Evolutionary conservation across 2,113 vertebrate species (phyloP), one percentile per base, ranked within the genome.

Genomic region (Rhineura floridana): DNA sequence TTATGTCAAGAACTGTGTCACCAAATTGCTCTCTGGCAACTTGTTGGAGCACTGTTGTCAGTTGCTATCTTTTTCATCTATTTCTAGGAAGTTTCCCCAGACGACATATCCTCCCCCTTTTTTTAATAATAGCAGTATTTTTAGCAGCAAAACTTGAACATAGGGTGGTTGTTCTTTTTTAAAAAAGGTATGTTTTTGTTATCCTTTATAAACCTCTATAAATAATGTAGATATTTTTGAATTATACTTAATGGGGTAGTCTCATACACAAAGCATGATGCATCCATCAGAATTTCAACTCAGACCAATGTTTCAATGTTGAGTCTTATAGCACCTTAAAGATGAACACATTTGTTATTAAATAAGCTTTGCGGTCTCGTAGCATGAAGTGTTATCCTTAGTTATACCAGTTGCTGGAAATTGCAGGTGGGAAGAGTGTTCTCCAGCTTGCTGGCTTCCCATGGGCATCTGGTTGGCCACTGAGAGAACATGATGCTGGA

Each of bases 1-100:
- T 84, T 87, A 72, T 25, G 15, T 81, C 25, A 91, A 81, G 59
- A 86, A 23, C 3, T 33, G 44, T 63, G 81, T n/a, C 42, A 46
- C 62, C 39, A 44, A 3, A 39, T 82, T 82, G 59, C 39, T 33
- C 42, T 33, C 28, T 2, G 15, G 28, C 28, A 46, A 82, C 13
- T n/a, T 17, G 11, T 72, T 3, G 44, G 88, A 23, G 0, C 81
- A 86, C 55, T 39, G 28, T 85, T 59, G 13, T 83, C 52, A 21
- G 80, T 65, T 39, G n/a, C 63, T 52, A 88, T 50, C 70, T 81
- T 83, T 70, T 48, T 85, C 8, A 75, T 63, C 67, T 50, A 4
- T 7, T 48, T 72, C 28, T 44, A 36, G 39, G 28, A 81, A n/a
- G 6, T 62, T 76, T 6, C 39, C 33, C 36, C 13, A 36, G 42